These are phyloP conservation scores for Andricus quercusramuli DNA, from an alignment of 2,888 invertebrate genomes.

Conservation along the genomic window DNA sequence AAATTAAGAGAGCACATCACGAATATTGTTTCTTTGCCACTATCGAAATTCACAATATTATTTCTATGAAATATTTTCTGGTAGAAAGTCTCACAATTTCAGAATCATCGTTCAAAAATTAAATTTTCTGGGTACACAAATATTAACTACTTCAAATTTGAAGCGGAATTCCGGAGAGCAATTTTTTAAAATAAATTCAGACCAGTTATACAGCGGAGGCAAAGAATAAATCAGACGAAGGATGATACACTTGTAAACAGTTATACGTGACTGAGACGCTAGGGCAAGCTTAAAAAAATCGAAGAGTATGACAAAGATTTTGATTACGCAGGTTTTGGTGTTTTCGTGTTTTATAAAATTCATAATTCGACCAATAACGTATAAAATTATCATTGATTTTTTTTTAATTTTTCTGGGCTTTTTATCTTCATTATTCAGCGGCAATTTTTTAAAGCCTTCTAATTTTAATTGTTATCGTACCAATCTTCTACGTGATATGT, in stretches of 20 bases:
- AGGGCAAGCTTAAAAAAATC: slow-evolving; percentile 64
- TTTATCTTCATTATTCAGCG: neutral
- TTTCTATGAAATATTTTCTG: slow-evolving; percentile 3
- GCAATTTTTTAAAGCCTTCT: slow-evolving; percentile 3
- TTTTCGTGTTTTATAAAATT: slow-evolving; percentile 31
- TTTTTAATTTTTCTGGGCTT: slow-evolving; percentile 13
- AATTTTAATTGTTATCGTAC: neutral
- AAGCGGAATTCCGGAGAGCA: neutral
- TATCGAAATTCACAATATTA: neutral
- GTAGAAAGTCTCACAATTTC: neutral
- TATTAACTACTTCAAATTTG: neutral
- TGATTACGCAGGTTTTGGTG: slow-evolving; percentile 48
- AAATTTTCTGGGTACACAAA: neutral
- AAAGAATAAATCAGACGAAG: slow-evolving; percentile 17
- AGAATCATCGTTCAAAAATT: neutral
- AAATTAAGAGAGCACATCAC: slow-evolving; percentile 2
- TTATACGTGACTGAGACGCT: slow-evolving; percentile 32
- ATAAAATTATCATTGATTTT: slow-evolving; percentile 28
- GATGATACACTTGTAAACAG: neutral
- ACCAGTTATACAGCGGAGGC: neutral
- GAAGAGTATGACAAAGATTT: slow-evolving; percentile 62
- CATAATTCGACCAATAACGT: slow-evolving; percentile 14
- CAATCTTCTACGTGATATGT: slow-evolving; percentile 33
- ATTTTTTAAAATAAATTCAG: neutral
- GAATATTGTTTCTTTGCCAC: neutral